These are phyloP conservation scores for Prunella strophiata DNA, from an alignment of 2,797 vertebrate species.

Conservation along the genomic window DNA sequence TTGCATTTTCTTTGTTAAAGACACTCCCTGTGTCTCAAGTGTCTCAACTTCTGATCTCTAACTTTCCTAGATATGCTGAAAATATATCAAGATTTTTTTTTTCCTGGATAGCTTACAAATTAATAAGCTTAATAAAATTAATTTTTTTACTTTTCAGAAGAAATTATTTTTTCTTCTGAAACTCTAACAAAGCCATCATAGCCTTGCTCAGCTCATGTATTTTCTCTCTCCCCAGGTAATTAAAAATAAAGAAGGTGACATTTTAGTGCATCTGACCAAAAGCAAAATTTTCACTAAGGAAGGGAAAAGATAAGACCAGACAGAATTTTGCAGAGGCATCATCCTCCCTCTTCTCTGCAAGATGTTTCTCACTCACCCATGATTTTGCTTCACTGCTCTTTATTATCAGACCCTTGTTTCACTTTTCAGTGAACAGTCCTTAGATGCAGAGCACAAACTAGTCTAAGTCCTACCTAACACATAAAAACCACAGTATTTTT, in stretches of 20 bases:
- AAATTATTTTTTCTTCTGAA: background rate
- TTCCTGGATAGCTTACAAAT: background rate
- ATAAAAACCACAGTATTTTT: rapidly evolving
- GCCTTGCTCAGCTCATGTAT: background rate
- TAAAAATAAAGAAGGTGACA: background rate
- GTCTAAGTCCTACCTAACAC: background rate
- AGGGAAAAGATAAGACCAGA: background rate
- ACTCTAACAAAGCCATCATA: background rate
- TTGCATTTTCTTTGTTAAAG: background rate
- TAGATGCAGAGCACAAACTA: background rate
- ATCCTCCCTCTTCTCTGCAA: background rate
- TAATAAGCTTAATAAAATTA: background rate
- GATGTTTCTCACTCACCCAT: background rate
- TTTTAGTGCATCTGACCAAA: background rate
- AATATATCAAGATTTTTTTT: background rate
- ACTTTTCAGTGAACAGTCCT: background rate
- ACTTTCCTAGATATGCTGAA: background rate
- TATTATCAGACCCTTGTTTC: background rate
- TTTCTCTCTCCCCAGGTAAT: background rate
- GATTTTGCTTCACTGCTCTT: background rate
- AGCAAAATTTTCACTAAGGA: background rate
- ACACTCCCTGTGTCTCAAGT: background rate
- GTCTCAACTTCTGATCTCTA: background rate
- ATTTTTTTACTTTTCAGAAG: background rate
- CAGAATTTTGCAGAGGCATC: background rate